phyloP scores from a whole-genome alignment of 2,113 vertebrate species.

The Lamprotornis superbus region DNA sequence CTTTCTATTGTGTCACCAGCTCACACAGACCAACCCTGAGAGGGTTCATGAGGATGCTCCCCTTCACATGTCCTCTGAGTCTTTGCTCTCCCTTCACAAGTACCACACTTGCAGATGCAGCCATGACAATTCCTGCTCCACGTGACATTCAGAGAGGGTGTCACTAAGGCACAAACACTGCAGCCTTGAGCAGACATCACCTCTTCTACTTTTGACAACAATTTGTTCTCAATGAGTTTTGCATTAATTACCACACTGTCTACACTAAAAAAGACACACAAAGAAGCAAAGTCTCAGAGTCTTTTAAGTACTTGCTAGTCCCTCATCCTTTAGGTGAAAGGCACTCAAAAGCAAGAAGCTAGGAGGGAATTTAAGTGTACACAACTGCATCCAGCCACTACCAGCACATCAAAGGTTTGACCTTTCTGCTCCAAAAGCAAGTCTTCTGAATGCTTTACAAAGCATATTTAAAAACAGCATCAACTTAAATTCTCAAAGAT shows the following conservation, averaged over 20 bases:
- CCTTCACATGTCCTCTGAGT: not conserved
- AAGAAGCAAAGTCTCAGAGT: not conserved
- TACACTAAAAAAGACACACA: not conserved
- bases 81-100: not conserved
- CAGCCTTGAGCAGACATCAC: not conserved
- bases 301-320: not conserved
- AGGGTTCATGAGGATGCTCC: not conserved
- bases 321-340: not conserved
- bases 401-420: not conserved
- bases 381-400: not conserved
- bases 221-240: not conserved
- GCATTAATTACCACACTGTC: not conserved
- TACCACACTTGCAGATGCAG: not conserved
- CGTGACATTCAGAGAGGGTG: not conserved
- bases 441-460: not conserved
- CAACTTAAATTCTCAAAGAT: not conserved
- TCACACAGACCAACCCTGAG: not conserved
- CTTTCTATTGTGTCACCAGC: not conserved
- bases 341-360: not conserved
- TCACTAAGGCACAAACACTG: not conserved
- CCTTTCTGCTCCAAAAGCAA: not conserved
- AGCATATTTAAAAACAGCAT: not conserved
- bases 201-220: not conserved
- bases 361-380: rapidly evolving
- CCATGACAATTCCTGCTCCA: not conserved